Base-by-base conservation (phyloP, 2,797 vertebrate species). In the Allochrocebus solatus region DNA sequence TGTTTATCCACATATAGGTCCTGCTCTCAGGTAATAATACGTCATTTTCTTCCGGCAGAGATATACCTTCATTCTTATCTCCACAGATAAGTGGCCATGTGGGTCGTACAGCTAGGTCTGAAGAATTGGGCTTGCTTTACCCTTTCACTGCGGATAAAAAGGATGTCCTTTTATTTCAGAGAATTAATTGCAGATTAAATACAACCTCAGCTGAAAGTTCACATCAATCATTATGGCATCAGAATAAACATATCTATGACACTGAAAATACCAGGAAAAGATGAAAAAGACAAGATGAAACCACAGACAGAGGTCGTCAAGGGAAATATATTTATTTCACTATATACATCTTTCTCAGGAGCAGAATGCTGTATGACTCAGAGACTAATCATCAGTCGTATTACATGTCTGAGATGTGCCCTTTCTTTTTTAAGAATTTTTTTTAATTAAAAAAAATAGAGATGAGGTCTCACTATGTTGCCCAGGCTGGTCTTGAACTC, bases 251-350 rank as follows among this genome's bases (percentile, higher is more conserved):
- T 93, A 82, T 91, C 85, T 93, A 55, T 26, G 53, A 57, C 30
- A 53, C 17, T 70, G 22, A 95, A 95, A 95, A 76, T 91, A 89
- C 26, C 86, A 95, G 57, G 30, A 94, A 93, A 92, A 91, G 22
- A 55, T 21, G 8, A 53, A 91, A 92, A 93, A 82, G 67, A 67
- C 70, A 91, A 96, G 41, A 80, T 17, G 30, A n/a, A 79, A 64
- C 16, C 72, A 88, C 36, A 30, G 13, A 43, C 24, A 43, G n/a
- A 95, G 33, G 28, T 30, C 21, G 82, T 76, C 10, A 46, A 74
- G 78, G 41, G 53, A 93, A 85, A 55, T 74, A 19, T 41, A 48
- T 92, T 79, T 78, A 91, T 96, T 82, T 93, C 3, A 26, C 59
- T 33, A 10, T 30, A 36, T 7, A 67, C 8, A 48, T 74, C 55